phyloP scores from a whole-genome alignment of 2,113 vertebrate species.

The Sakesphorus luctuosus region DNA sequence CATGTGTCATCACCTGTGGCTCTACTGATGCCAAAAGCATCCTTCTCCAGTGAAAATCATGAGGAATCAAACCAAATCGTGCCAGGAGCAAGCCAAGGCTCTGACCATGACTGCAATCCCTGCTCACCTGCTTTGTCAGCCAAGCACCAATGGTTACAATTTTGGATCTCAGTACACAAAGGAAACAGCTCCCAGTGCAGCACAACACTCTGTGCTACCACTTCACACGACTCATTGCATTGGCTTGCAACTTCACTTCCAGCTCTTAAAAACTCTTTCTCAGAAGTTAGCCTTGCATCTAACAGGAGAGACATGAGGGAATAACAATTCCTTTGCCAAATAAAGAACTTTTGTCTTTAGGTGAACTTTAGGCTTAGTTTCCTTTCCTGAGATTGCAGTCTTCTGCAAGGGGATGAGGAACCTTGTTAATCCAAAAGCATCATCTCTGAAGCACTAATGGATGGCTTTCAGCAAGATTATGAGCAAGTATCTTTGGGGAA shows the following conservation, averaged over 20 bases:
- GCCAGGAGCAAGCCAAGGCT: fast-evolving
- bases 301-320: neutral
- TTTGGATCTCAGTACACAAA: neutral
- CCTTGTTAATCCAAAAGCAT: neutral
- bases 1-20: neutral
- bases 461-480: neutral
- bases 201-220: neutral
- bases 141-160: fast-evolving
- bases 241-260: neutral
- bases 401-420: neutral
- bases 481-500: neutral
- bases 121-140: neutral
- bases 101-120: neutral
- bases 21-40: neutral
- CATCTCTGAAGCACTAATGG: neutral
- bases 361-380: neutral
- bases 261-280: neutral
- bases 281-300: neutral
- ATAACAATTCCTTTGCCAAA: neutral
- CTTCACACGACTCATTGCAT: neutral
- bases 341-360: neutral
- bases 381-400: neutral
- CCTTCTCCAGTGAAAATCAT: neutral
- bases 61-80: neutral
- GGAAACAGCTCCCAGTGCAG: neutral